Percentiles rank a stretch among this genome's conserved stretches.
phyloP scores from a whole-genome alignment of 2,888 invertebrate species.

The Dyspetes luteomarginatus region DNA sequence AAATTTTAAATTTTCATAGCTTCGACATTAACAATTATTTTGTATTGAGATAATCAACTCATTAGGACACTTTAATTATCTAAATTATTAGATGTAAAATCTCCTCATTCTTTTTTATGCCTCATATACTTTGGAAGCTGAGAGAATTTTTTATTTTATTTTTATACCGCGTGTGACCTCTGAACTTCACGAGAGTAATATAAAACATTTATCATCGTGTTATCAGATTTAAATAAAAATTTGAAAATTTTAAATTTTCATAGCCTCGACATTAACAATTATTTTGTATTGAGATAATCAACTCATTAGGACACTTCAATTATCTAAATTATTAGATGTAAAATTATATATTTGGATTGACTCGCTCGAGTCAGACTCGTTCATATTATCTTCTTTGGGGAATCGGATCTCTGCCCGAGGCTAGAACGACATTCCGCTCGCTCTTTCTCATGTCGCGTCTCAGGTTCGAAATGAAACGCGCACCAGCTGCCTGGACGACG shows the following conservation, averaged over 20 bases:
- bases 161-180: slow-evolving; percentile 1
- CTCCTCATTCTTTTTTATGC: slow-evolving; percentile 16
- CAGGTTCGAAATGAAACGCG: slow-evolving; percentile 54
- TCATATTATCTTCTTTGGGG: slow-evolving; percentile 55
- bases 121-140: slow-evolving; percentile 1
- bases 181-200: slow-evolving; percentile 25
- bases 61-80: no score
- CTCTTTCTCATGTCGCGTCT: slow-evolving; percentile 54
- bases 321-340: no score
- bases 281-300: no score
- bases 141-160: neutral
- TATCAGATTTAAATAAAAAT: neutral
- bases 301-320: no score
- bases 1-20: no score
- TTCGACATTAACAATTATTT: no score
- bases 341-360: slow-evolving; percentile 22
- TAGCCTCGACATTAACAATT: no score
- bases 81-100: no score
- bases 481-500: slow-evolving; percentile 42
- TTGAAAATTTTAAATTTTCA: no score
- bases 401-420: slow-evolving; percentile 59
- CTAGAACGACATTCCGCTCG: slow-evolving; percentile 55
- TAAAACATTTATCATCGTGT: slow-evolving; percentile 21
- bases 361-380: slow-evolving; percentile 19
- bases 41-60: no score